Evolutionary conservation across 2,113 vertebrate species (phyloP).

Genomic region (Hydropotes inermis): DNA sequence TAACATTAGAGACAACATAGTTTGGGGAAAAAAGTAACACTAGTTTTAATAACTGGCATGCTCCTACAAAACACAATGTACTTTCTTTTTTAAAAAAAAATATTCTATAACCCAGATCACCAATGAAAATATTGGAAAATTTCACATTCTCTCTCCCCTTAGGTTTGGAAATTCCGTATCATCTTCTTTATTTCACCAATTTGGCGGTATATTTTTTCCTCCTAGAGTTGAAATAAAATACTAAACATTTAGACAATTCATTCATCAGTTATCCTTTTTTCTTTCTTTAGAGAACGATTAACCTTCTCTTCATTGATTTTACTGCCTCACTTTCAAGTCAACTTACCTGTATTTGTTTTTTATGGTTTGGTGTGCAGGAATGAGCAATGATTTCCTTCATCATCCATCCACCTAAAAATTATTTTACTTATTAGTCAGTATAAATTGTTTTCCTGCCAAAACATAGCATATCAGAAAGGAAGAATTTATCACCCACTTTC

Average conservation of each 20-base stretch:
- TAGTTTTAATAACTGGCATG: neutral
- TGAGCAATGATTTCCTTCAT: slow-evolving; percentile 81
- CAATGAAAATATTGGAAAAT: neutral
- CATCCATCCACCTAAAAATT: slow-evolving; percentile 78
- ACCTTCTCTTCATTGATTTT: slow-evolving; percentile 70
- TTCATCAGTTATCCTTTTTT: slow-evolving; percentile 56
- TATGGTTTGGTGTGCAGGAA: slow-evolving; percentile 78
- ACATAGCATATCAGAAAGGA: slow-evolving; percentile 75
- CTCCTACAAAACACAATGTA: neutral
- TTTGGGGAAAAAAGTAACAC: neutral
- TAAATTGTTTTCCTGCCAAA: slow-evolving; percentile 79
- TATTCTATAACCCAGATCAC: neutral
- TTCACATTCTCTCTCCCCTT: neutral
- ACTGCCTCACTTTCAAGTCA: slow-evolving; percentile 57
- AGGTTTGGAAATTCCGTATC: neutral
- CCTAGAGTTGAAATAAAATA: neutral
- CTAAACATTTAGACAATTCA: slow-evolving; percentile 58
- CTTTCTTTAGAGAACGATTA: slow-evolving; percentile 66
- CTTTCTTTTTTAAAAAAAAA: neutral
- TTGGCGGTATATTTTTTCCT: neutral
- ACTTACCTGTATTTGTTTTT: slow-evolving; percentile 76
- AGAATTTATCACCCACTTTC: slow-evolving; percentile 79
- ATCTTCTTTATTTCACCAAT: neutral
- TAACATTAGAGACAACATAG: neutral
- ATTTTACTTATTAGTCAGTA: slow-evolving; percentile 83